Percentiles rank a stretch among this genome's conserved stretches.
Evolutionary conservation across 30 jellyfish, hydroid and myxozoan species (phyloP).

Genomic region (Aurelia aurita complex sp. Pacific): DNA sequence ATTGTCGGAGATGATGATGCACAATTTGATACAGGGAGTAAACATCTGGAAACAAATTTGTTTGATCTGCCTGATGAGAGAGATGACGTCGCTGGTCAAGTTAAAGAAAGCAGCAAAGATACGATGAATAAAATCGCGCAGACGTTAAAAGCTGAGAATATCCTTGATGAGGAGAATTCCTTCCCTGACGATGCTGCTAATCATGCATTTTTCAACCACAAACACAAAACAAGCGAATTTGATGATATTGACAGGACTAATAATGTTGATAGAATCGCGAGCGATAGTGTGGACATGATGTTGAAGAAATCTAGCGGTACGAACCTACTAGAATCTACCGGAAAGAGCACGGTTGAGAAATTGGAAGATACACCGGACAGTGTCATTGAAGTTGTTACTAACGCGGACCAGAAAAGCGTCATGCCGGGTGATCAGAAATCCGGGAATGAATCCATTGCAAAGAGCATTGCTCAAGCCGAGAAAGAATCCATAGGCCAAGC

Average conservation of each 20-base stretch:
- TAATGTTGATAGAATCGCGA: conserved; percentile 12
- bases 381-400: not conserved
- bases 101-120: conserved; percentile 35
- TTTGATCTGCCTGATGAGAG: conserved; percentile 63
- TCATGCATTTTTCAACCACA: conserved; percentile 6
- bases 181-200: conserved; percentile 56
- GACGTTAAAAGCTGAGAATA: conserved; percentile 28
- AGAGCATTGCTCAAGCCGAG: no score
- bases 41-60: conserved; percentile 10
- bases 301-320: not conserved
- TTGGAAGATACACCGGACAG: not conserved
- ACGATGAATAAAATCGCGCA: conserved; percentile 45
- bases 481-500: not conserved
- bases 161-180: conserved; percentile 30
- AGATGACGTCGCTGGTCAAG: conserved; percentile 41
- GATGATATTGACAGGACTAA: not conserved
- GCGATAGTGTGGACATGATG: not conserved
- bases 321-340: no score
- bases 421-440: no score
- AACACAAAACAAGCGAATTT: not conserved
- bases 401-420: no score
- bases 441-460: no score
- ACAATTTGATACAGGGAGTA: conserved; percentile 27
- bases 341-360: no score
- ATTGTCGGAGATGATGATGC: conserved; percentile 32